Evolutionary conservation across 2,888 invertebrate species (phyloP).

Genomic region (Cantharis rufa): DNA sequence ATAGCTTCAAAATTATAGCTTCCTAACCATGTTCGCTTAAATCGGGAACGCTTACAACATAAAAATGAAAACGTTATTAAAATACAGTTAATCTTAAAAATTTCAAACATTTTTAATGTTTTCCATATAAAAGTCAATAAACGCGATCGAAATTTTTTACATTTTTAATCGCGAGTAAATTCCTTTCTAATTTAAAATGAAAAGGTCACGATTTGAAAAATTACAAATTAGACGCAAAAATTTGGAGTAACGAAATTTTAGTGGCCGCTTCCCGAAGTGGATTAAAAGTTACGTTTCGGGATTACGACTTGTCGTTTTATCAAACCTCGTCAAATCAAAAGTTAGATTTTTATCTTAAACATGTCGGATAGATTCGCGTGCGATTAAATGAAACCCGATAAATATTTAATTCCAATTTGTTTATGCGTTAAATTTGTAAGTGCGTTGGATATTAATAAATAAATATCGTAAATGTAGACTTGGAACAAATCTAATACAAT

Average conservation of each 20-base stretch:
- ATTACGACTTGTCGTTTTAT: not conserved
- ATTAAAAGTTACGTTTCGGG: not conserved
- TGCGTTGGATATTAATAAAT: not conserved
- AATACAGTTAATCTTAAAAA: not conserved
- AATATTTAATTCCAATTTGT: not conserved
- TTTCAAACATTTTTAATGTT: not conserved
- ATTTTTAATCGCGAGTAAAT: constrained; percentile 11
- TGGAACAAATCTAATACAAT: not conserved
- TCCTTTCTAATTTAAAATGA: not conserved
- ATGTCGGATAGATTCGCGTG: not conserved
- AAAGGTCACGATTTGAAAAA: not conserved
- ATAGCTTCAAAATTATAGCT: constrained; percentile 18
- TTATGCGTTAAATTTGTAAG: not conserved
- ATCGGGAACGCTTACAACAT: constrained; percentile 1
- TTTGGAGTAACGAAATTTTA: not conserved
- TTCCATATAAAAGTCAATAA: not conserved
- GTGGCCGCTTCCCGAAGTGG: not conserved
- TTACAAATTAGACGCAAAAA: not conserved
- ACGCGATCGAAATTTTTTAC: not conserved
- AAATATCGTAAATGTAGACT: not conserved
- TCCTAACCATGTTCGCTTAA: constrained; percentile 20
- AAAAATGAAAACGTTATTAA: constrained; percentile 8
- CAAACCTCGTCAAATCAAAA: not conserved
- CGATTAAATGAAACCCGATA: not conserved
- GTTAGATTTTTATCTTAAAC: not conserved